phyloP scores from a whole-genome alignment of 2,113 vertebrate species.

The Upupa epops region DNA sequence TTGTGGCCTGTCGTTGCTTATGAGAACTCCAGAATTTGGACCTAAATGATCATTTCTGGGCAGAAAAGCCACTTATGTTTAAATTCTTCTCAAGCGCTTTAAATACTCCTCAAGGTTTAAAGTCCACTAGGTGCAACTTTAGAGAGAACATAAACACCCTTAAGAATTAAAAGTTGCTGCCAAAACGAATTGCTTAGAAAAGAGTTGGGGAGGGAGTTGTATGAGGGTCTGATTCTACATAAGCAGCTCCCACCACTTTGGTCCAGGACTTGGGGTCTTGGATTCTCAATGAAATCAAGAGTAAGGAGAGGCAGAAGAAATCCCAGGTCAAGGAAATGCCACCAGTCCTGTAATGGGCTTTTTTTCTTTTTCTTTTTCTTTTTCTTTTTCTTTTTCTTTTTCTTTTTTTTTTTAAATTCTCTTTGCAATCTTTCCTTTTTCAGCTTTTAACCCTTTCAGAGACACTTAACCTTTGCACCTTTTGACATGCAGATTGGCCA shows the following conservation, averaged over 20 bases:
- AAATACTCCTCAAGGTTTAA: neutral
- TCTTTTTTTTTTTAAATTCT: neutral
- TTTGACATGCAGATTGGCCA: constrained; percentile 74
- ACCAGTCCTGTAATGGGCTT: neutral
- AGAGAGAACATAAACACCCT: neutral
- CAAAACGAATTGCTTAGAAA: neutral
- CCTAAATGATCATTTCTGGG: neutral
- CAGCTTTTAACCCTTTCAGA: constrained; percentile 45
- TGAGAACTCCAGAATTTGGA: neutral
- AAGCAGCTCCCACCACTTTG: neutral
- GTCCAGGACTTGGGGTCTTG: neutral
- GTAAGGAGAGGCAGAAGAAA: neutral
- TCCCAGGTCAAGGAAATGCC: accelerated
- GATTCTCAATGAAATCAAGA: neutral
- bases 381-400: neutral
- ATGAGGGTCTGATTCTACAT: neutral
- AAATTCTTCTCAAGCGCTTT: no score
- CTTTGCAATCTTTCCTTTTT: constrained; percentile 24
- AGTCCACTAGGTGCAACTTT: neutral
- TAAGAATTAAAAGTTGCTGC: neutral
- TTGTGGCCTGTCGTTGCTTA: neutral
- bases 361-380: neutral
- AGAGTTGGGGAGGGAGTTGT: neutral
- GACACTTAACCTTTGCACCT: constrained; percentile 50
- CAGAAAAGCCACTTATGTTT: neutral